A percentile compares a stretch with the other conserved stretches of the same genome.
phyloP scores from a whole-genome alignment of 2,888 invertebrate species.

The Drosophila algonquin region DNA sequence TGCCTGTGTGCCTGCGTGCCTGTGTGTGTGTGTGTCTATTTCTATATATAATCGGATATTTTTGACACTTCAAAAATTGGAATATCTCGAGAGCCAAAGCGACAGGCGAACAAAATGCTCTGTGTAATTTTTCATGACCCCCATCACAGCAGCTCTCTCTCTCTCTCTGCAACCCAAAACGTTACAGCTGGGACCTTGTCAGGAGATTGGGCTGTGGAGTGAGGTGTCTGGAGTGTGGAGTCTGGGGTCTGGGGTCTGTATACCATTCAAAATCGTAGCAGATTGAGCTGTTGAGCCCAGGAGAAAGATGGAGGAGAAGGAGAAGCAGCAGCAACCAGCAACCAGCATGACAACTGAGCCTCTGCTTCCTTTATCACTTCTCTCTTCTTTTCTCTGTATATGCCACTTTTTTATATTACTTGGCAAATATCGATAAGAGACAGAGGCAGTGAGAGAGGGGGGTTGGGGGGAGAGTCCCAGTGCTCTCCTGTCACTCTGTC shows the following conservation, averaged over 20 bases:
- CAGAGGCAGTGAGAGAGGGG: slow-evolving; percentile 17
- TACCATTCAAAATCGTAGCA: slow-evolving; percentile 66
- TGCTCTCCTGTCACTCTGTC: slow-evolving; percentile 13
- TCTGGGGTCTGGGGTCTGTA: neutral
- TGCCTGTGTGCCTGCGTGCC: slow-evolving; percentile 34
- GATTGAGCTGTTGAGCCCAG: slow-evolving; percentile 58
- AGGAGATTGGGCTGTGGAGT: neutral
- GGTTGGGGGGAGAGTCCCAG: neutral
- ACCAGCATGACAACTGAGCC: slow-evolving; percentile 48
- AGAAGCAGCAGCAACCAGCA: neutral
- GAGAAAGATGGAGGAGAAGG: slow-evolving; percentile 9
- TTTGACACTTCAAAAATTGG: slow-evolving; percentile 77
- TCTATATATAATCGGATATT: slow-evolving; percentile 65
- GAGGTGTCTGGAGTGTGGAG: neutral
- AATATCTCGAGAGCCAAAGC: slow-evolving; percentile 68
- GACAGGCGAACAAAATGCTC: slow-evolving; percentile 61
- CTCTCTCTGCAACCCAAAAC: neutral
- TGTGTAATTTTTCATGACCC: slow-evolving; percentile 64
- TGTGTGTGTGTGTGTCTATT: slow-evolving; percentile 24
- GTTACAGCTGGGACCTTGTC: slow-evolving; percentile 58
- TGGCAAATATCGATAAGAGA: slow-evolving; percentile 73
- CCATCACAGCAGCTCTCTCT: neutral
- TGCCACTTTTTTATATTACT: slow-evolving; percentile 68
- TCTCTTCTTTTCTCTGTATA: slow-evolving; percentile 32
- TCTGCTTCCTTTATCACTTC: slow-evolving; percentile 37